Conservation (phyloP, 2,888 invertebrate species). For the Tinea semifulvella region DNA sequence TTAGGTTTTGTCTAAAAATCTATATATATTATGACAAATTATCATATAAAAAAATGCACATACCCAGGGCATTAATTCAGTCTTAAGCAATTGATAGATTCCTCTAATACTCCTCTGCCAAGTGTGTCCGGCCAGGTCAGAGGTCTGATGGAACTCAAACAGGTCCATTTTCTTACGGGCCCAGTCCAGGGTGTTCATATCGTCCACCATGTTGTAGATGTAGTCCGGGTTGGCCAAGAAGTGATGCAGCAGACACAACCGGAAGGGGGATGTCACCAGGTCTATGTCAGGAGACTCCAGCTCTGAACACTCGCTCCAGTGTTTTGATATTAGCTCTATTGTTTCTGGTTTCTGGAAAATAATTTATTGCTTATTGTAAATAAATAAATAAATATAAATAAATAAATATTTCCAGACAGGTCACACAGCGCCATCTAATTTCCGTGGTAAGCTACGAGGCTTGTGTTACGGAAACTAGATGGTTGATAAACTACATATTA, state of each 20-base stretch:
- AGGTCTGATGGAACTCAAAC: constrained; percentile 87
- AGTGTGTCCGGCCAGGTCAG: constrained; percentile 70
- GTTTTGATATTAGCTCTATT: constrained; percentile 39
- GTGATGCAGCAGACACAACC: constrained; percentile 71
- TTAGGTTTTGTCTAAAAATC: no score
- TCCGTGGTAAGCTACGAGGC: no score
- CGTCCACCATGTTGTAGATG: constrained; percentile 69
- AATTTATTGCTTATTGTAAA: background rate
- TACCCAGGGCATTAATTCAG: constrained; percentile 74
- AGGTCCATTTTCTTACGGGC: constrained; percentile 84
- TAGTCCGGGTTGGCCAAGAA: constrained; percentile 65
- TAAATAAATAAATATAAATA: no score
- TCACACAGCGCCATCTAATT: no score
- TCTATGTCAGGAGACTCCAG: constrained; percentile 47
- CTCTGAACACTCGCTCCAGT: constrained; percentile 58
- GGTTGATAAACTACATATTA: no score
- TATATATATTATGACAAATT: no score
- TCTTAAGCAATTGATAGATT: constrained; percentile 72
- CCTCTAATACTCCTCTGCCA: constrained; percentile 67
- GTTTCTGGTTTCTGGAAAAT: constrained; percentile 17
- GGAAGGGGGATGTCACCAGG: constrained; percentile 72
- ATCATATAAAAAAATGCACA: constrained; percentile 22
- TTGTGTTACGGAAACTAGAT: no score
- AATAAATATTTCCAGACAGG: no score
- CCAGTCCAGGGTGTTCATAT: constrained; percentile 76